A percentile compares a stretch with the other conserved stretches of the same genome.
These are phyloP conservation scores for Drosophila picticornis DNA, from an alignment of 2,888 invertebrate genomes.

Conservation along the genomic window DNA sequence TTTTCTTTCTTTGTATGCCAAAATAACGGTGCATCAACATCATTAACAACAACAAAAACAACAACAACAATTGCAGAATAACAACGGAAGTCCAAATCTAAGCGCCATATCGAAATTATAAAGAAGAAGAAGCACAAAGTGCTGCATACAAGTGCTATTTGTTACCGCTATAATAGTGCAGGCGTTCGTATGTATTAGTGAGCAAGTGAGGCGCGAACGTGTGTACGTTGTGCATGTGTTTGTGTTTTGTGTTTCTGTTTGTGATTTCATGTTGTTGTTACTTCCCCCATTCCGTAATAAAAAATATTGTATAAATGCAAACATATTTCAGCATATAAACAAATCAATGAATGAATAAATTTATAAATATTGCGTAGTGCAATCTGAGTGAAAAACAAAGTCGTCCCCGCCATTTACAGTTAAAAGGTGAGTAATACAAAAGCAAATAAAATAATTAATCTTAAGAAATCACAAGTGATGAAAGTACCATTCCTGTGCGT, in stretches of 20 bases:
- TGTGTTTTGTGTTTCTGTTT: conserved; percentile 63
- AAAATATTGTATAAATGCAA: conserved; percentile 14
- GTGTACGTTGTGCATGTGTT: conserved; percentile 57
- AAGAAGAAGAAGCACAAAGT: conserved; percentile 44
- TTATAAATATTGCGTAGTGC: conserved; percentile 27
- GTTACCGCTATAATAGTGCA: conserved; percentile 38
- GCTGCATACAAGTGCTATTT: conserved; percentile 55
- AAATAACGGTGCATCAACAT: conserved; percentile 27
- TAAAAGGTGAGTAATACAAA: conserved; percentile 60
- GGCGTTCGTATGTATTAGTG: conserved; percentile 35
- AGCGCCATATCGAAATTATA: conserved; percentile 43
- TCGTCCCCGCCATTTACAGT: conserved; percentile 41
- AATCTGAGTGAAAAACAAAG: conserved; percentile 14
- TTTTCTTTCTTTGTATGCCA: conserved; percentile 36
- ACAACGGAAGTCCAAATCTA: conserved; percentile 33
- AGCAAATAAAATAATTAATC: conserved; percentile 8
- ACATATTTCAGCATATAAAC: conserved; percentile 43
- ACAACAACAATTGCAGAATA: conserved; percentile 16
- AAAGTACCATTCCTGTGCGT: conserved; percentile 47
- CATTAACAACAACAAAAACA: conserved; percentile 29
- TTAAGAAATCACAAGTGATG: conserved; percentile 54
- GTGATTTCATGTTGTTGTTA: conserved; percentile 64
- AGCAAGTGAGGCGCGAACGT: conserved; percentile 22
- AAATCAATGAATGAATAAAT: conserved; percentile 17
- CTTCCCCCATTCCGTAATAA: conserved; percentile 50